Evolutionary conservation across 30 jellyfish, hydroid and myxozoan species (phyloP), one percentile per base, ranked within the genome.

Genomic region (Nemopilema nomurai): DNA sequence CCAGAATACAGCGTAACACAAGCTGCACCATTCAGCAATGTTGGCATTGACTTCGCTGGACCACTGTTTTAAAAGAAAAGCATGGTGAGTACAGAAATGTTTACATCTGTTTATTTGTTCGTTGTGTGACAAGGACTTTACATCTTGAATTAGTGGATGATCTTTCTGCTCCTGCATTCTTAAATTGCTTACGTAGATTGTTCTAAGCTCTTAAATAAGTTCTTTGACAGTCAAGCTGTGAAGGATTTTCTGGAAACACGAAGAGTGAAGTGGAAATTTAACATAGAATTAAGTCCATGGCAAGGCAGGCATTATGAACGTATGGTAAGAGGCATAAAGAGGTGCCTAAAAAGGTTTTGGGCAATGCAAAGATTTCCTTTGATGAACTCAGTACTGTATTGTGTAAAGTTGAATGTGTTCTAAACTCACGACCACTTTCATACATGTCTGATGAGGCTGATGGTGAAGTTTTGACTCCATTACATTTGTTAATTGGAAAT

Each of bases 101-200:
- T 23, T 71, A 83, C 69, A 65, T 71, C 23, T 52, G 70, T 41
- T 67, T 74, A 71, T 82, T 89, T 76, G 78, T 79, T 23, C 82
- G 97, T 89, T 75, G 85, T 24, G 18, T 77, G 20, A 78, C 82
- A 49, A 74, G 90, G 1, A 96, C 89, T 21, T 18, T 78, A 7
- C 97, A 90, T 51, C 51, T 90, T 17, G 97, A 90, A 66, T 53
- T 90, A 50, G 90, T 69, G 20, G 88, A 87, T 1, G 96, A 90
- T 30, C 63, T 84, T 20, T 33, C 80, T 18, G 87, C 82, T 3
- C 57, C 23, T 22, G 30, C 91, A 13, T 90, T 90, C 50, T 28
- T 82, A 23, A 51, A 33, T 20, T 80, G 91, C 31, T 75, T 83
- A 20, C 80, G 77, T 25, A 31, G 97, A 57, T 89, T 32, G 0